Conservation (phyloP, 2,888 invertebrate genomes). For the Phoenoteleia sp. region DNA sequence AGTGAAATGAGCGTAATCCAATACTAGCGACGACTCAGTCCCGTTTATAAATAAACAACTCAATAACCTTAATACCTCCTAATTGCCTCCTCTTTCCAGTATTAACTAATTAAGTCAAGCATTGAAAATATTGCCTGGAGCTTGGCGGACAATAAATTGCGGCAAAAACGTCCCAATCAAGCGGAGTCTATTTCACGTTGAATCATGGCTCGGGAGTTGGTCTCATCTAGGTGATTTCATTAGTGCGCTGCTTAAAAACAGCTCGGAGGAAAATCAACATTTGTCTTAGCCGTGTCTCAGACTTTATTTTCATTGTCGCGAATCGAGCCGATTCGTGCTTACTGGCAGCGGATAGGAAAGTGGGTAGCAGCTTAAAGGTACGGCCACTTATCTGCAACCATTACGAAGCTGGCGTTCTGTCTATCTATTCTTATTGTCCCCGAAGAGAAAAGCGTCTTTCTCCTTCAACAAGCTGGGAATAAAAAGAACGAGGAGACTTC, state of each 20-base stretch:
- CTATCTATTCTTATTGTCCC: slow-evolving; percentile 59
- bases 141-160: slow-evolving; percentile 34
- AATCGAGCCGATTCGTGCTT: slow-evolving; percentile 52
- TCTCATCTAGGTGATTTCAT: slow-evolving; percentile 57
- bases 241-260: slow-evolving; percentile 54
- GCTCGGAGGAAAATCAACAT: slow-evolving; percentile 57
- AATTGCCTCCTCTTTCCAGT: too few relatives aligned
- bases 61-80: too few relatives aligned
- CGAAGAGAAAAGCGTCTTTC: slow-evolving; percentile 49
- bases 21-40: neutral
- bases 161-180: slow-evolving; percentile 43
- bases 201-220: slow-evolving; percentile 32
- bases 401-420: slow-evolving; percentile 39
- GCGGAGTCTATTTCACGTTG: slow-evolving; percentile 26
- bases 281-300: slow-evolving; percentile 49
- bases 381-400: slow-evolving; percentile 58
- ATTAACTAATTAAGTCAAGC: slow-evolving; percentile 33
- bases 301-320: slow-evolving; percentile 65
- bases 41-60: too few relatives aligned
- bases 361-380: slow-evolving; percentile 40
- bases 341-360: slow-evolving; percentile 28
- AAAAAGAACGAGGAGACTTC: slow-evolving; percentile 25
- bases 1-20: neutral
- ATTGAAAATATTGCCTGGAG: slow-evolving; percentile 23
- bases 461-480: slow-evolving; percentile 24